A percentile compares a stretch with the other conserved stretches of the same genome.
Conservation (phyloP, 92 coral and sea anemone species). For the Palythoa grandis region DNA sequence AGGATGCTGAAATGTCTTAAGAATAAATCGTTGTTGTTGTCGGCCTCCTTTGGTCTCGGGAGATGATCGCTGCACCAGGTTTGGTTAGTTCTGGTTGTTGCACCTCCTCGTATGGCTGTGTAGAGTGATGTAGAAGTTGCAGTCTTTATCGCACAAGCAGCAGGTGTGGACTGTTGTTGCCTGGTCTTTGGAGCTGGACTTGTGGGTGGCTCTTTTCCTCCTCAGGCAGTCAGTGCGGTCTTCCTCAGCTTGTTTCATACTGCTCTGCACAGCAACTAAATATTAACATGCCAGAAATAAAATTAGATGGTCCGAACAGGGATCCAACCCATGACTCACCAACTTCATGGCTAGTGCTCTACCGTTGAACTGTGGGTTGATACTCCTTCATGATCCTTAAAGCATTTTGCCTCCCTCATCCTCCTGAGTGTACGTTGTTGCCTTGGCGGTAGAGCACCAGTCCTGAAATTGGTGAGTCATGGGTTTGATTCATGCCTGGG, state of each 20-base stretch:
- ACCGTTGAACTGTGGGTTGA: no score
- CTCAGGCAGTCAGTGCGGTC: neutral
- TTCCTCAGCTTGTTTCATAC: neutral
- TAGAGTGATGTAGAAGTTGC: neutral
- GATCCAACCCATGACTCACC: no score
- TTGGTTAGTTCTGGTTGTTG: neutral
- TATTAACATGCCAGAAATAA: no score
- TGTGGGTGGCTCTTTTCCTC: slow-evolving; percentile 7
- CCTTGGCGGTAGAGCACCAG: no score
- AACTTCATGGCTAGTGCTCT: no score
- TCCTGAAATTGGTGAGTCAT: no score
- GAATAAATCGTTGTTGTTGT: neutral
- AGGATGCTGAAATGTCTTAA: no score
- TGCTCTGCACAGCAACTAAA: neutral
- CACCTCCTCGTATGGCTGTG: slow-evolving; percentile 1
- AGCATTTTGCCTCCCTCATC: no score
- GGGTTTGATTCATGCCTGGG: no score
- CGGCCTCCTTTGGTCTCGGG: slow-evolving; percentile 25
- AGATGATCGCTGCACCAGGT: slow-evolving; percentile 8
- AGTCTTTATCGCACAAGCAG: slow-evolving; percentile 31
- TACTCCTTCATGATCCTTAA: no score
- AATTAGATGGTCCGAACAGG: no score
- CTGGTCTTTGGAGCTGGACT: neutral
- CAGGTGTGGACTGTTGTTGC: slow-evolving; percentile 30
- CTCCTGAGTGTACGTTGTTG: no score